These are phyloP conservation scores for Arrhamphus sclerolepis DNA, from an alignment of 2,797 vertebrate genomes.

Conservation along the genomic window DNA sequence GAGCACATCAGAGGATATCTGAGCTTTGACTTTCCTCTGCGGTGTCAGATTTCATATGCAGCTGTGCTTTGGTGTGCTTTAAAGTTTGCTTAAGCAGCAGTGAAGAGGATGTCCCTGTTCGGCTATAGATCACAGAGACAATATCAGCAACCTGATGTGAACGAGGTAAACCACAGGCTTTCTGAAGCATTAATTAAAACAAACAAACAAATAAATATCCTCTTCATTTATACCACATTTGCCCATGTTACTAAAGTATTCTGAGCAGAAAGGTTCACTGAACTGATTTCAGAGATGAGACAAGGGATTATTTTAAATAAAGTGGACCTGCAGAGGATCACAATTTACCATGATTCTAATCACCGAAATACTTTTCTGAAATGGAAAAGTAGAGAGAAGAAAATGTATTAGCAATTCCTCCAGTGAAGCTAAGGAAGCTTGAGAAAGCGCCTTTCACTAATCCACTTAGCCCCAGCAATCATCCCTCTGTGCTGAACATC, in stretches of 20 bases:
- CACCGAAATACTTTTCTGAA: slow-evolving; percentile 8
- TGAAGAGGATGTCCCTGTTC: slow-evolving; percentile 42
- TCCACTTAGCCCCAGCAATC: slow-evolving; percentile 65
- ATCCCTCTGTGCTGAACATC: slow-evolving; percentile 62
- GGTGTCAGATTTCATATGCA: slow-evolving; percentile 4
- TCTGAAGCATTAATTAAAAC: slow-evolving; percentile 45
- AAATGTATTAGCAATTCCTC: slow-evolving; percentile 20
- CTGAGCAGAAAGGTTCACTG: too few species aligned
- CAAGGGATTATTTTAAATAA: slow-evolving; percentile 14
- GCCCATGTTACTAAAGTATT: neutral
- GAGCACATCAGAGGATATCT: neutral
- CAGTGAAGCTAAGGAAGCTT: slow-evolving; percentile 37
- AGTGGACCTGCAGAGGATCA: neutral
- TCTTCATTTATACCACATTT: slow-evolving; percentile 13
- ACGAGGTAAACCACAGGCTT: slow-evolving; percentile 40
- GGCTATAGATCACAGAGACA: slow-evolving; percentile 56
- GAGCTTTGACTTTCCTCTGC: slow-evolving; percentile 1
- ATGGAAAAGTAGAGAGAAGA: slow-evolving; percentile 6
- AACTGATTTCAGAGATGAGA: slow-evolving; percentile 18
- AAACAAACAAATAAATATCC: neutral
- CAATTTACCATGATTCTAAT: neutral
- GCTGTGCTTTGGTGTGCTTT: neutral
- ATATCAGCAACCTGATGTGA: slow-evolving; percentile 48
- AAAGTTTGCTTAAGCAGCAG: slow-evolving; percentile 39
- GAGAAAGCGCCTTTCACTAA: slow-evolving; percentile 67